These are phyloP conservation scores for Dicrostonyx torquatus DNA, from an alignment of 2,797 vertebrate genomes.

Conservation along the genomic window DNA sequence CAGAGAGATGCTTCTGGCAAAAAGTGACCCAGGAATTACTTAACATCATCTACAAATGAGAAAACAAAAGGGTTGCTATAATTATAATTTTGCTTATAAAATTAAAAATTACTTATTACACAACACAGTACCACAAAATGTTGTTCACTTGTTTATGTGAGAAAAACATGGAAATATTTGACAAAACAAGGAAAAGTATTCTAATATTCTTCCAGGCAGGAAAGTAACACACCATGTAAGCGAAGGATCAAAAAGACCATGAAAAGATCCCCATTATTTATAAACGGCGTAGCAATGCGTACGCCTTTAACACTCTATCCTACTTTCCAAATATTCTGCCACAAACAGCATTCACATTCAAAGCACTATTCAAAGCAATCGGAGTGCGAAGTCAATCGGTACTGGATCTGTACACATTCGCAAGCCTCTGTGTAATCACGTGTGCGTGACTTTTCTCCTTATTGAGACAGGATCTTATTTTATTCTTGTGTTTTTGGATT, in stretches of 20 bases:
- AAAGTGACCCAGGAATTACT: conserved; percentile 87
- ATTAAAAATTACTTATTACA: conserved; percentile 21
- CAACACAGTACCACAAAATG: neutral
- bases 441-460: neutral
- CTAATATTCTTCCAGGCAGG: conserved; percentile 40
- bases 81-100: neutral
- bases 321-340: neutral
- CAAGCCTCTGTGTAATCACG: neutral
- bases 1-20: conserved; percentile 85
- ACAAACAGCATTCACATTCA: neutral
- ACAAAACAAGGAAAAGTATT: conserved; percentile 18
- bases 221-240: neutral
- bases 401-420: neutral
- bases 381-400: neutral
- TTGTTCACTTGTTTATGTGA: neutral
- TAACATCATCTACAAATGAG: conserved; percentile 82
- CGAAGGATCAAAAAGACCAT: neutral
- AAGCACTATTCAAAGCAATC: neutral
- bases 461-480: neutral
- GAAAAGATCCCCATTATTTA: neutral
- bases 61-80: neutral
- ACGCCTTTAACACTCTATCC: conserved; percentile 23
- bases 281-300: neutral
- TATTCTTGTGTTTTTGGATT: neutral
- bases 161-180: neutral